A percentile compares a stretch with the other conserved stretches of the same genome.
Conservation (phyloP, 2,113 vertebrate genomes). For the Aleadryas rufinucha region DNA sequence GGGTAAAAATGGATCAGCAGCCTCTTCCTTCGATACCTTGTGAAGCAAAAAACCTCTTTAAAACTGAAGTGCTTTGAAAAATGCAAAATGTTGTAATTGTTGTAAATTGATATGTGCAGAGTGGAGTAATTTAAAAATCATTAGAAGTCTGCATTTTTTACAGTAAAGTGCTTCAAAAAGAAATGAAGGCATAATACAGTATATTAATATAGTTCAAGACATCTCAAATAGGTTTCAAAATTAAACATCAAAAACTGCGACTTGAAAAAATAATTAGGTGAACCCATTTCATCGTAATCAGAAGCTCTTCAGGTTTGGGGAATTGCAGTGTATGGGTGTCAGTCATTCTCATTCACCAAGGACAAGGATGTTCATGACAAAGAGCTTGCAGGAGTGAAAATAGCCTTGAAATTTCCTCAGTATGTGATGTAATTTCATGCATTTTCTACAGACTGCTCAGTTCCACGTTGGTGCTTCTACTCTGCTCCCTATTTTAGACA, state of each 20-base stretch:
- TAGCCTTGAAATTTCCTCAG: constrained; percentile 28
- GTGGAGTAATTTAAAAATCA: constrained; percentile 76
- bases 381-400: constrained; percentile 33
- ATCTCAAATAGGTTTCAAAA: constrained; percentile 76
- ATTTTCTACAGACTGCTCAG: background rate
- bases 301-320: constrained; percentile 64
- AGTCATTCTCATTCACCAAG: constrained; percentile 67
- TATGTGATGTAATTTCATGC: background rate
- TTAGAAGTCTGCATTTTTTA: constrained; percentile 73
- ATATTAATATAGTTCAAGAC: constrained; percentile 71
- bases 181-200: constrained; percentile 61
- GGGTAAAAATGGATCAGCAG: constrained; percentile 55
- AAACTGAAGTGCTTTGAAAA: constrained; percentile 66
- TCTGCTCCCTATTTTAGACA: background rate
- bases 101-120: constrained; percentile 74
- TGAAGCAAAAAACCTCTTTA: constrained; percentile 59
- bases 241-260: constrained; percentile 70
- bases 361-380: constrained; percentile 47
- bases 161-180: constrained; percentile 73
- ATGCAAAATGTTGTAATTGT: constrained; percentile 71
- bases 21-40: constrained; percentile 41
- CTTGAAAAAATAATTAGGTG: constrained; percentile 75
- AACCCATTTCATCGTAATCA: constrained; percentile 68
- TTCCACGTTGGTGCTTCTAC: background rate
- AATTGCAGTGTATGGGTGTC: constrained; percentile 62